Evolutionary conservation across 1,140 invertebrate species (phyloP), one percentile per base, ranked within the genome.

Genomic region (Saccostrea glomerata): DNA sequence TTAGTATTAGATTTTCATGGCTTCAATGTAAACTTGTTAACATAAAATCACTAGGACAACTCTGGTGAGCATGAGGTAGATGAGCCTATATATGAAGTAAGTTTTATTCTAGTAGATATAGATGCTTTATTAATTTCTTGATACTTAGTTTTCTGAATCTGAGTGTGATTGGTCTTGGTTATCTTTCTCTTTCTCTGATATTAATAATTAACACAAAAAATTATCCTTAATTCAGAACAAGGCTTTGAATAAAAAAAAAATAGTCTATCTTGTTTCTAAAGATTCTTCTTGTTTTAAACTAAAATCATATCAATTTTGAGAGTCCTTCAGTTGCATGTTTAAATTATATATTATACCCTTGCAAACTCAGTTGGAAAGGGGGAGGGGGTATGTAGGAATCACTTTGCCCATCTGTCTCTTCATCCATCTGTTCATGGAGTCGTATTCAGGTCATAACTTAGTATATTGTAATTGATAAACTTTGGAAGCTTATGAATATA

Each of bases 1-100:
- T 47, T 7, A 47, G 47, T 47, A 9, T 47, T 47, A 47, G 47
- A 47, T 47, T 47, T 47, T 7, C 47, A 6, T 47, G 47, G 47
- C 47, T 47, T 7, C 47, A 1, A 2, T 47, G 47, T 47, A 47
- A 47, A 47, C 5, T 47, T 47, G 9, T 47, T 47, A 23, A 40
- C 17, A 60, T 54, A 70, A n/a, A 55, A 84, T 70, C 23, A 84
- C 17, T 58, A 58, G 83, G 40, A 58, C 55, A 84, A 55, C 23
- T 25, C 56, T 11, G 55, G 23, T 20, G 47, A 25, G 30, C 20
- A 84, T 84, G 54, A 84, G 23, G 30, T 56, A 25, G 83, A 84
- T 84, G 83, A 84, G 55, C 83, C 83, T 56, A 84, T 84, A n/a
- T 84, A 84, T 84, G 83, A 55, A 56, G 83, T 84, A 84, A 84